phyloP scores from a whole-genome alignment of 2,797 vertebrate genomes.

The Hozukius guyotensis region DNA sequence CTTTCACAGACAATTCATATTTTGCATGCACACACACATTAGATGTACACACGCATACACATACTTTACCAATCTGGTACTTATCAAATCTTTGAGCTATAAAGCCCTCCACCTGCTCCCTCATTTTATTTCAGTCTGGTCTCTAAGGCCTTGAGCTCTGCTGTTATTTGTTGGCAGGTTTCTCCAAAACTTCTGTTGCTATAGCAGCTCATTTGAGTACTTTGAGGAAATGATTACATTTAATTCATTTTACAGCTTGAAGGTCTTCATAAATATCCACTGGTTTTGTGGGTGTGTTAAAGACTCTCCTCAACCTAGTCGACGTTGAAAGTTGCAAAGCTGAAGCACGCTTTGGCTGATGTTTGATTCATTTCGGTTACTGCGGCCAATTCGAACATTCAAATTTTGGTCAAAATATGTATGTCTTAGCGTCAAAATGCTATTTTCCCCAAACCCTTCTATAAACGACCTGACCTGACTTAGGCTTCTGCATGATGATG shows the following conservation, averaged over 20 bases:
- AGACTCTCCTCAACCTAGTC: not conserved
- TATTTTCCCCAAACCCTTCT: too few relatives aligned
- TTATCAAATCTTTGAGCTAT: slow-evolving; percentile 38
- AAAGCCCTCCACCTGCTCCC: slow-evolving; percentile 52
- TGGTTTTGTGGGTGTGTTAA: not conserved
- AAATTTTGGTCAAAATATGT: too few relatives aligned
- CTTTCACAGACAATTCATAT: not conserved
- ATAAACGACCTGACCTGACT: too few relatives aligned
- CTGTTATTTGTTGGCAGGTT: slow-evolving; percentile 6
- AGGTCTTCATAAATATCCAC: not conserved
- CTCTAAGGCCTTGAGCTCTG: slow-evolving; percentile 3
- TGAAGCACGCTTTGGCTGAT: not conserved
- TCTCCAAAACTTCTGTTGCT: slow-evolving; percentile 15
- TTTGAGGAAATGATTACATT: not conserved
- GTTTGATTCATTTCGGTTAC: not conserved
- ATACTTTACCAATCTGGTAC: slow-evolving; percentile 35
- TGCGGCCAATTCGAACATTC: too few relatives aligned
- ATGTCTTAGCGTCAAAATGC: too few relatives aligned
- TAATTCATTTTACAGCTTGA: slow-evolving; percentile 4
- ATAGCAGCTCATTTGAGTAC: slow-evolving; percentile 3
- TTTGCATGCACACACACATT: not conserved
- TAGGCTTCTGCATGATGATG: too few relatives aligned
- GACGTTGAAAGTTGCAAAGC: not conserved
- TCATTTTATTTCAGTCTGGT: slow-evolving; percentile 31
- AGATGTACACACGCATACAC: not conserved